Conservation (phyloP, 1,140 invertebrate species). For the Drosophila kepulauana region DNA sequence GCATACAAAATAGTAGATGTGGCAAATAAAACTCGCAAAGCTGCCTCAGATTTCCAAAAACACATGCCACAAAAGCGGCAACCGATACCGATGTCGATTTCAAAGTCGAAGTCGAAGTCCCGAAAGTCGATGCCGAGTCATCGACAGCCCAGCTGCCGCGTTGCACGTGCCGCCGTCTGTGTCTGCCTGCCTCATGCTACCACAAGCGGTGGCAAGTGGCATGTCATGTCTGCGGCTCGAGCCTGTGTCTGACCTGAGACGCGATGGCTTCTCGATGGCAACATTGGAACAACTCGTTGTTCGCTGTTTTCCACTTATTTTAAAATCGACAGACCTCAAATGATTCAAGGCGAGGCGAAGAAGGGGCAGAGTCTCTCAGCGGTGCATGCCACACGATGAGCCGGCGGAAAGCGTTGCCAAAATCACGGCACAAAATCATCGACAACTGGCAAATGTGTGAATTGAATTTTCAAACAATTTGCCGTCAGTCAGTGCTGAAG, state of each 20-base stretch:
- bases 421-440: constrained; percentile 78
- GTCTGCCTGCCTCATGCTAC: background rate
- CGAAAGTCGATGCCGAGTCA: constrained; percentile 13
- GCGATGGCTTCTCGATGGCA: constrained; percentile 13
- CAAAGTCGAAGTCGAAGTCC: background rate
- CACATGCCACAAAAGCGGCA: constrained; percentile 55
- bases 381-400: constrained; percentile 51
- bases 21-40: constrained; percentile 41
- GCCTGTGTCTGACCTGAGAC: constrained; percentile 29
- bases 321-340: constrained; percentile 50
- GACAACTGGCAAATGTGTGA: constrained; percentile 83
- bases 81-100: constrained; percentile 21
- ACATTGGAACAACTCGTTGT: constrained; percentile 80
- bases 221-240: constrained; percentile 16
- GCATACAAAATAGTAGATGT: constrained; percentile 76
- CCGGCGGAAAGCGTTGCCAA: constrained; percentile 56
- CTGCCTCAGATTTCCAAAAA: constrained; percentile 64
- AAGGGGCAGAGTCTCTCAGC: background rate
- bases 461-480: constrained; percentile 83
- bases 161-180: constrained; percentile 50
- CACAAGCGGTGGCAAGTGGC: background rate
- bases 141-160: constrained; percentile 56
- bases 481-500: constrained; percentile 49
- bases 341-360: background rate
- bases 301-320: constrained; percentile 80